phyloP scores from a whole-genome alignment of 2,113 vertebrate species.

The Neogale vison region DNA sequence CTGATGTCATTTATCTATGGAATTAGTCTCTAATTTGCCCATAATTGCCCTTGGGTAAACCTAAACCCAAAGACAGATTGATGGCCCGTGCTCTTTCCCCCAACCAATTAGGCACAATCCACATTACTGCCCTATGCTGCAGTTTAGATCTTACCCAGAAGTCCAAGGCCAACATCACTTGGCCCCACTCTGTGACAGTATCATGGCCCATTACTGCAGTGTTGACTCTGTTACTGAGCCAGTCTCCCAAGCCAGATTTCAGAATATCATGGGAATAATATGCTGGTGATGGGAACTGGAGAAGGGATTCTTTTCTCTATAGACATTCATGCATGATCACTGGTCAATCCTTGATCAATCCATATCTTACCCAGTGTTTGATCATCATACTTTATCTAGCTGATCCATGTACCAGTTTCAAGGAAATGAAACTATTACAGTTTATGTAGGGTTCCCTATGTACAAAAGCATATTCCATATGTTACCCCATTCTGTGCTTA shows the following conservation, averaged over 20 bases:
- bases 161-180: not conserved
- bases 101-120: slow-evolving; percentile 22
- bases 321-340: not conserved
- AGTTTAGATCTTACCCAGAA: not conserved
- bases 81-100: slow-evolving; percentile 22
- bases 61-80: slow-evolving; percentile 53
- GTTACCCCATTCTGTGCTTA: not conserved
- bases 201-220: not conserved
- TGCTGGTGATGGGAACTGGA: not conserved
- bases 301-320: not conserved
- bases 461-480: not conserved
- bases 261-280: not conserved
- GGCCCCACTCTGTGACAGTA: not conserved
- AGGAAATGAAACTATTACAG: not conserved
- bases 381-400: not conserved
- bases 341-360: not conserved
- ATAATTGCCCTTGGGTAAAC: slow-evolving; percentile 45
- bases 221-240: slow-evolving; percentile 2
- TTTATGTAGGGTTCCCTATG: not conserved
- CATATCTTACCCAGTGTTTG: not conserved
- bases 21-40: slow-evolving; percentile 64
- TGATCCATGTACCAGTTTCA: not conserved
- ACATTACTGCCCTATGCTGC: not conserved
- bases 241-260: not conserved
- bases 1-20: slow-evolving; percentile 58